A percentile compares a stretch with the other conserved stretches of the same genome.
Evolutionary conservation across 2,797 vertebrate species (phyloP).

Genomic region (Erpetoichthys calabaricus): DNA sequence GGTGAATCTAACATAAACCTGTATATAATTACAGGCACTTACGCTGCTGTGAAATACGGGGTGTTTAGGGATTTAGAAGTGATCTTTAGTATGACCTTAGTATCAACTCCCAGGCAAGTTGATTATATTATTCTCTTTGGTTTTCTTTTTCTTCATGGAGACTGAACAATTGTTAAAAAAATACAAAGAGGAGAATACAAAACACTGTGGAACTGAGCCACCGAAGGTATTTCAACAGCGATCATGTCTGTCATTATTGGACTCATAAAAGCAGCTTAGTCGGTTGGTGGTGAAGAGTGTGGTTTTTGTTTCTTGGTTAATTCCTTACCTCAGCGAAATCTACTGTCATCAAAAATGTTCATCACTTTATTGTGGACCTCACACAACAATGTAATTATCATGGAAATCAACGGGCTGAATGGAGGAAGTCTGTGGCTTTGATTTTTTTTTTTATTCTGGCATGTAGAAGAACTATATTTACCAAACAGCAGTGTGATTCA

Average conservation of each 20-base stretch:
- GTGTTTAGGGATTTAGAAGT: too few relatives aligned
- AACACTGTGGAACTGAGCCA: background rate
- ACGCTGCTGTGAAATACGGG: constrained; percentile 30
- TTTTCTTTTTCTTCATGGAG: too few relatives aligned
- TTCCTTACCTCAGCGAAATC: background rate
- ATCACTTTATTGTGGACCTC: constrained; percentile 2
- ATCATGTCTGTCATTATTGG: constrained; percentile 3
- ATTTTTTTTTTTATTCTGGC: background rate
- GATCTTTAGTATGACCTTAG: too few relatives aligned
- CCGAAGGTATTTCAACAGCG: constrained; percentile 1
- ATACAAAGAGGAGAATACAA: background rate
- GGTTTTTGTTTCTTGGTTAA: constrained; percentile 2
- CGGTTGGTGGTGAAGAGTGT: background rate
- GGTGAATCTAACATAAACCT: constrained; percentile 18
- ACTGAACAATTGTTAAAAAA: too few relatives aligned
- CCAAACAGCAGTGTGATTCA: background rate
- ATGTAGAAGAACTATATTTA: background rate
- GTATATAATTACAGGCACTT: constrained; percentile 36
- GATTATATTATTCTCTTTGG: too few relatives aligned
- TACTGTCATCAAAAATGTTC: background rate
- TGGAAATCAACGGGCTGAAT: background rate
- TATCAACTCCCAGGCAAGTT: too few relatives aligned
- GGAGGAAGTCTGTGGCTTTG: constrained; percentile 1
- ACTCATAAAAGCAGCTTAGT: background rate
- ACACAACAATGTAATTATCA: background rate